Evolutionary conservation across 1,140 invertebrate genomes (phyloP), one percentile per base, ranked within the genome.

Genomic region (Melanaphis sacchari): DNA sequence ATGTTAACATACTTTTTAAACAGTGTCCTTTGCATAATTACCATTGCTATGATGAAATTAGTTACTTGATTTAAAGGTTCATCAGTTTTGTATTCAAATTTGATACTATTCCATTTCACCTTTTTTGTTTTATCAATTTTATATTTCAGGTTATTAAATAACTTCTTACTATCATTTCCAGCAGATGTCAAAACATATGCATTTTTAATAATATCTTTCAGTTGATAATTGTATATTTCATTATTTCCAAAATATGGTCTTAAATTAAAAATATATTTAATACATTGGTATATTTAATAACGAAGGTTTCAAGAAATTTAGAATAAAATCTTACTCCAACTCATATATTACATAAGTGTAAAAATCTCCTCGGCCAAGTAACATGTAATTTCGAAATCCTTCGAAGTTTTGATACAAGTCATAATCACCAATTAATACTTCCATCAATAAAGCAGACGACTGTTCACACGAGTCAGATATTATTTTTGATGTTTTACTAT

Each of bases 71-170:
- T 92, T 9, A 92, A 38, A 26, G 76, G 91, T 92, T 92, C 76
- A 38, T 82, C 41, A n/a, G 38, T 92, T 9, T 38, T 43, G 43
- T 92, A 92, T 22, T 92, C 91, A n/a, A 92, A 92, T 43, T 92
- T 82, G n/a, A 92, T 46, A 52, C 91, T 52, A 31, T 82, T 2
- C 91, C 91, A 92, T 26, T 84, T 81, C 5, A 84, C 18, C 8
- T 76, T 11, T 36, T 11, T 43, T 0, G 11, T 18, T 7, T 1
- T 46, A 4, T 46, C 76, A 1, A 82, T 84, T 31, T 2, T 49
- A 36, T 84, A 92, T n/a, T 82, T 92, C 4, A 92, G 38, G 5
- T 46, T n/a, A 38, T 84, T 46, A 11, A 92, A 92, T 9, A 84
- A 15, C 18, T 92, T 49, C 6, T 49, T 36, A 24, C 18, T 26